These are phyloP conservation scores for Cladopsammia gracilis DNA, from an alignment of 64 coral and sea anemone species.

Conservation along the genomic window DNA sequence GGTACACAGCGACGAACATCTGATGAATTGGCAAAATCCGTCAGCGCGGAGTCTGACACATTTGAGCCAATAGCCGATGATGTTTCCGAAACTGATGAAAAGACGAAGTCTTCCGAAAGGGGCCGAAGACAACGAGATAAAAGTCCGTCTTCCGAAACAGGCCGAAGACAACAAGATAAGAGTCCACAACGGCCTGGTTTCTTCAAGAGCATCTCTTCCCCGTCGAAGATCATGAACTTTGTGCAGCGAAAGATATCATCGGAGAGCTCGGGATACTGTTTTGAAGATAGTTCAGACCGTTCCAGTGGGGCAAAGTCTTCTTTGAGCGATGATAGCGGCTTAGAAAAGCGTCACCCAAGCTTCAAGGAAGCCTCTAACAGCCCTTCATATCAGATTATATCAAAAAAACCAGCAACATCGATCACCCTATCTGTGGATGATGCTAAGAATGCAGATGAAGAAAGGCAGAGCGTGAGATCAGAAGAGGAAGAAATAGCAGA, in stretches of 20 bases:
- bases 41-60: background rate
- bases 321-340: background rate
- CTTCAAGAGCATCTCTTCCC: conserved; percentile 34
- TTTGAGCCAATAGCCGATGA: background rate
- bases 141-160: background rate
- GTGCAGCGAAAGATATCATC: background rate
- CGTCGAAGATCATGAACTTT: conserved; percentile 27
- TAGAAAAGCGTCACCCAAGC: background rate
- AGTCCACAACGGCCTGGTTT: background rate
- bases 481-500: conserved; percentile 29
- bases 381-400: background rate
- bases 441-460: background rate
- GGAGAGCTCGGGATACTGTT: background rate
- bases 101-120: background rate
- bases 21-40: background rate
- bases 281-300: background rate
- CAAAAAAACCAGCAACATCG: background rate
- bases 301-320: background rate
- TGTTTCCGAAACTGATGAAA: background rate
- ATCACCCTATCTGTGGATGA: background rate
- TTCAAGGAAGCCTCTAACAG: background rate
- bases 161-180: background rate
- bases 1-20: background rate
- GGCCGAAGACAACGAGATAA: background rate
- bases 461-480: background rate